phyloP scores from a whole-genome alignment of 2,888 invertebrate genomes.

The Macrophya alboannulata region DNA sequence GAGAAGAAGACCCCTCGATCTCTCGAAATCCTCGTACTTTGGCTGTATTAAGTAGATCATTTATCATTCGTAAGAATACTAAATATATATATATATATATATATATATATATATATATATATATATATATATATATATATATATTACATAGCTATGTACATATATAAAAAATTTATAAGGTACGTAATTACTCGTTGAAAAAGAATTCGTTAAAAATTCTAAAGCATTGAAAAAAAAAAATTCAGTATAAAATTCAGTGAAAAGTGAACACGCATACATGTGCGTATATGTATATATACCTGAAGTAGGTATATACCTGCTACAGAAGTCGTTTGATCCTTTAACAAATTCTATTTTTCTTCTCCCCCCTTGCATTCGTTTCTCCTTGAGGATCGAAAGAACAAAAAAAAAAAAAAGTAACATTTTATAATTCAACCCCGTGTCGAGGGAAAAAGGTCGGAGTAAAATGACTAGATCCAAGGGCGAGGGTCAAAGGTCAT shows the following conservation, averaged over 20 bases:
- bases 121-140: too few relatives aligned
- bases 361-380: not conserved
- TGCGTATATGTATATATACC: not conserved
- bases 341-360: conserved; percentile 10
- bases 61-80: conserved; percentile 45
- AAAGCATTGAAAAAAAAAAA: not conserved
- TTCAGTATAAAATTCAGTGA: not conserved
- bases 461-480: conserved; percentile 27
- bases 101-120: not conserved
- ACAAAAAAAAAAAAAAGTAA: not conserved
- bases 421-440: conserved; percentile 33
- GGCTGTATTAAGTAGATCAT: not conserved
- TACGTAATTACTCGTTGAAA: not conserved
- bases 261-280: not conserved
- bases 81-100: not conserved
- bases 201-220: not conserved
- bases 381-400: not conserved
- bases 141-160: not conserved
- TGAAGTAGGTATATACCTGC: too few relatives aligned
- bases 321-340: conserved; percentile 6
- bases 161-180: conserved; percentile 8
- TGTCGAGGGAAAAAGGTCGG: conserved; percentile 28
- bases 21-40: not conserved
- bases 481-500: conserved; percentile 35
- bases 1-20: conserved; percentile 40